Evolutionary conservation across 2,888 invertebrate species (phyloP).

Genomic region (Cabera pusaria): DNA sequence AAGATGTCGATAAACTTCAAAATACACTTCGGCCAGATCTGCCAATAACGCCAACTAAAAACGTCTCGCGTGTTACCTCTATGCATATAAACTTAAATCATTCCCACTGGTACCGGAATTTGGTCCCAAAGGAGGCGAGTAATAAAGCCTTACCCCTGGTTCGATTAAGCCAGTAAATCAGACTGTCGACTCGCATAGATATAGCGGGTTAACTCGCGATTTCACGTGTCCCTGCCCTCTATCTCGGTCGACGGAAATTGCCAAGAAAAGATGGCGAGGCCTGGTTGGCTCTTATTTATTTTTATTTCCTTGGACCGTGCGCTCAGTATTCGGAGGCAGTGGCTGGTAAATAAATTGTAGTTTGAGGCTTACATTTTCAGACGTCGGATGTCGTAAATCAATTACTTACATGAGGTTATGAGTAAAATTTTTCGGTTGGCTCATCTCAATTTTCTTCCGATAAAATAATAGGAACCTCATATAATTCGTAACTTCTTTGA

Average conservation of each 20-base stretch:
- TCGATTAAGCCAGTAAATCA: slow-evolving; percentile 74
- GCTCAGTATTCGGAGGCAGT: slow-evolving; percentile 44
- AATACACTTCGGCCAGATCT: too few relatives aligned
- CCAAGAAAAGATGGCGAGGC: slow-evolving; percentile 64
- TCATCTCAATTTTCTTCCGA: too few relatives aligned
- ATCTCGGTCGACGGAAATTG: slow-evolving; percentile 69
- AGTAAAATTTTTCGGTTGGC: too few relatives aligned
- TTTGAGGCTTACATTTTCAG: slow-evolving; percentile 43
- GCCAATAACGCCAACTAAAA: too few relatives aligned
- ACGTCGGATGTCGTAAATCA: slow-evolving; percentile 32
- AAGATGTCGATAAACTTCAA: too few relatives aligned
- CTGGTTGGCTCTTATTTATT: slow-evolving; percentile 62
- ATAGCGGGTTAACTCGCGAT: slow-evolving; percentile 70
- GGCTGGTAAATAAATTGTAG: slow-evolving; percentile 53
- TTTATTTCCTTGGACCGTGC: slow-evolving; percentile 55
- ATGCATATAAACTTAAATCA: too few relatives aligned
- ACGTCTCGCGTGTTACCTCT: too few relatives aligned
- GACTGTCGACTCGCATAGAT: slow-evolving; percentile 65
- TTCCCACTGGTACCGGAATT: slow-evolving; percentile 38
- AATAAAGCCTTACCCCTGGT: slow-evolving; percentile 58
- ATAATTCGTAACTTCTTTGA: too few relatives aligned
- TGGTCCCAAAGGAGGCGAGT: slow-evolving; percentile 46
- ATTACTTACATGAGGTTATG: slow-evolving; percentile 16
- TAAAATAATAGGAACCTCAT: too few relatives aligned
- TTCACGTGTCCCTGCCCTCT: slow-evolving; percentile 69